Conservation (phyloP, 1,140 invertebrate genomes). For the Halesus radiatus region DNA sequence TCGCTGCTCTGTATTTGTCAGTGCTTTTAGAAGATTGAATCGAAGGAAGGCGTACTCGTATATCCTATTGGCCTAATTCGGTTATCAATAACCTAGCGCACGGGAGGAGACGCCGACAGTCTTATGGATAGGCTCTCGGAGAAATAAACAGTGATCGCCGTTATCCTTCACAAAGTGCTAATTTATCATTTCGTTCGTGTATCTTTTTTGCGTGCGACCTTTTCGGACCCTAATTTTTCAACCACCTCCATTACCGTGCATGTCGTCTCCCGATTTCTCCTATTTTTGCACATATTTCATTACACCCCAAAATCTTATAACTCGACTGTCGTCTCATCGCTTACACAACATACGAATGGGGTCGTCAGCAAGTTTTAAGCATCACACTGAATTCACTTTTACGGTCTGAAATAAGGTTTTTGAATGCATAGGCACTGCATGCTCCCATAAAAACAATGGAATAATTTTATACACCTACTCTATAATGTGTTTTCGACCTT, state of each 20-base stretch:
- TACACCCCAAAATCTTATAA: constrained; percentile 42
- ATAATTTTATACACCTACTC: too few relatives aligned
- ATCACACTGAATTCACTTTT: too few relatives aligned
- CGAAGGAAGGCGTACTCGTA: background rate
- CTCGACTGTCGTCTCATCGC: background rate
- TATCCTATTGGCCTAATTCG: constrained; percentile 25
- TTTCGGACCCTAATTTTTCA: constrained; percentile 57
- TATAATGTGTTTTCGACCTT: too few relatives aligned
- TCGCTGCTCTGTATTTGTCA: background rate
- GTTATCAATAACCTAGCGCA: constrained; percentile 10
- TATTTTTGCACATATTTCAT: constrained; percentile 49
- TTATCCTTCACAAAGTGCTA: constrained; percentile 49
- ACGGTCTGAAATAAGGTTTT: too few relatives aligned
- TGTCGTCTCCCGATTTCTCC: constrained; percentile 54
- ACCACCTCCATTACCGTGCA: constrained; percentile 53
- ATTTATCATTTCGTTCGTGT: constrained; percentile 55
- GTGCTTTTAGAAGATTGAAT: constrained; percentile 12
- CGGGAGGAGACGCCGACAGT: constrained; percentile 12
- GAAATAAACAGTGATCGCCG: constrained; percentile 44
- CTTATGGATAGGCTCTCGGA: background rate
- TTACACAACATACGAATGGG: too few relatives aligned
- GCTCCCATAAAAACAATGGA: too few relatives aligned
- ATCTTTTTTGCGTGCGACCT: constrained; percentile 50
- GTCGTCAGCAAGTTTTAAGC: too few relatives aligned
- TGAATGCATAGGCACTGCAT: too few relatives aligned